Conservation (phyloP, 1,140 invertebrate genomes). For the Pteromalus puparum region DNA sequence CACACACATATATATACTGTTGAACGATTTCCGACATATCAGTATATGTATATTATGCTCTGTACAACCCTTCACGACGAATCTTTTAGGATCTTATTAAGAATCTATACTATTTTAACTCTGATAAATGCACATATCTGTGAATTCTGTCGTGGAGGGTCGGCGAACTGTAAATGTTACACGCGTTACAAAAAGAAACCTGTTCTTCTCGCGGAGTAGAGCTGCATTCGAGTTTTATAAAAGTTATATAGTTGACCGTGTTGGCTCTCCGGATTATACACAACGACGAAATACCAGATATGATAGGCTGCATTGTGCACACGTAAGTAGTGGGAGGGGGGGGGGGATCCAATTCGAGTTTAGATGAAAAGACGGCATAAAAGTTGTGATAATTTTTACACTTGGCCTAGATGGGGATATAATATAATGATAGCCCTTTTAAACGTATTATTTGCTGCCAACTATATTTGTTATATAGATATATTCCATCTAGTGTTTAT, state of each 20-base stretch:
- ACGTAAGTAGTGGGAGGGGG: neutral
- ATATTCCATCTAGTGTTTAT: slow-evolving; percentile 20
- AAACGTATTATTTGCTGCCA: slow-evolving; percentile 9
- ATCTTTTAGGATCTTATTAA: neutral
- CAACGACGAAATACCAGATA: neutral
- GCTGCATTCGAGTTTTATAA: neutral
- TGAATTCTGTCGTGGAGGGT: neutral
- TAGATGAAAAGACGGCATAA: neutral
- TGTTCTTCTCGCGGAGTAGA: neutral
- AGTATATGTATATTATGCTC: neutral
- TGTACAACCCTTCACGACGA: neutral
- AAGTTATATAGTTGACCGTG: neutral
- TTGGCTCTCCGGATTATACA: neutral
- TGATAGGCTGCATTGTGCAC: neutral
- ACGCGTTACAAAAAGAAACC: neutral
- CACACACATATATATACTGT: neutral
- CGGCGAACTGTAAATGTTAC: neutral
- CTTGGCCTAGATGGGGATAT: neutral
- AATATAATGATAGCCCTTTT: neutral
- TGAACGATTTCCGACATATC: neutral
- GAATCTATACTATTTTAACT: neutral
- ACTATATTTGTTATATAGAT: slow-evolving; percentile 33
- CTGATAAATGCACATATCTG: neutral
- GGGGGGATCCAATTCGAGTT: neutral
- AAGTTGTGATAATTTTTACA: neutral